phyloP scores from a whole-genome alignment of 2,888 invertebrate genomes.

The Odontocerum albicorne region DNA sequence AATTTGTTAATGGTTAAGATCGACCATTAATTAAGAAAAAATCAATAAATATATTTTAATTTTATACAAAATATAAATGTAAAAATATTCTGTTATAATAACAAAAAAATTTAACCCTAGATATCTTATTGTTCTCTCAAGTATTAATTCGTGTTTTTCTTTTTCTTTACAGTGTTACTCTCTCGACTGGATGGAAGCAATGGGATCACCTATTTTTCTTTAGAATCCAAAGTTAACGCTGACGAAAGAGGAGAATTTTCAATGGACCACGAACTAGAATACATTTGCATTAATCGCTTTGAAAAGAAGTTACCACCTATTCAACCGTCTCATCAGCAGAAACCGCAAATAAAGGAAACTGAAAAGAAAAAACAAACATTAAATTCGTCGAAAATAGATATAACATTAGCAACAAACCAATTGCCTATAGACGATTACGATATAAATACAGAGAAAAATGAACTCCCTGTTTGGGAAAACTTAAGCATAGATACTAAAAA shows the following conservation, averaged over 20 bases:
- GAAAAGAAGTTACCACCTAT: conserved; percentile 4
- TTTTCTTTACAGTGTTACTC: conserved; percentile 23
- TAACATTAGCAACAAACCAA: conserved; percentile 9
- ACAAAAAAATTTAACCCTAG: too few species aligned
- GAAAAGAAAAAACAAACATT: conserved; percentile 4
- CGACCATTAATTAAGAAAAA: too few species aligned
- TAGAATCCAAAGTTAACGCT: conserved; percentile 23
- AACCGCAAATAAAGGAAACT: conserved; percentile 4
- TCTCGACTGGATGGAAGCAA: neutral
- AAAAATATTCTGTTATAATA: too few species aligned
- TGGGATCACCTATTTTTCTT: conserved; percentile 19
- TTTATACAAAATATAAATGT: too few species aligned
- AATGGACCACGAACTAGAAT: conserved; percentile 8
- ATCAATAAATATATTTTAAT: too few species aligned
- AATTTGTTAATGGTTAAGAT: too few species aligned
- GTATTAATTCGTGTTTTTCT: neutral
- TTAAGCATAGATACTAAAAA: conserved; percentile 30
- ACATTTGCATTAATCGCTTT: conserved; percentile 14
- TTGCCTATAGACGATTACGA: conserved; percentile 21
- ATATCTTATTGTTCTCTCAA: too few species aligned
- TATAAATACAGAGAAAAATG: conserved; percentile 24
- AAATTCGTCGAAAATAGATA: conserved; percentile 3
- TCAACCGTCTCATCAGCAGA: conserved; percentile 2
- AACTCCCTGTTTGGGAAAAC: conserved; percentile 31
- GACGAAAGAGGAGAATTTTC: conserved; percentile 30